These are phyloP conservation scores for Cephus cinctus DNA, from an alignment of 1,140 invertebrate genomes.

Conservation along the genomic window DNA sequence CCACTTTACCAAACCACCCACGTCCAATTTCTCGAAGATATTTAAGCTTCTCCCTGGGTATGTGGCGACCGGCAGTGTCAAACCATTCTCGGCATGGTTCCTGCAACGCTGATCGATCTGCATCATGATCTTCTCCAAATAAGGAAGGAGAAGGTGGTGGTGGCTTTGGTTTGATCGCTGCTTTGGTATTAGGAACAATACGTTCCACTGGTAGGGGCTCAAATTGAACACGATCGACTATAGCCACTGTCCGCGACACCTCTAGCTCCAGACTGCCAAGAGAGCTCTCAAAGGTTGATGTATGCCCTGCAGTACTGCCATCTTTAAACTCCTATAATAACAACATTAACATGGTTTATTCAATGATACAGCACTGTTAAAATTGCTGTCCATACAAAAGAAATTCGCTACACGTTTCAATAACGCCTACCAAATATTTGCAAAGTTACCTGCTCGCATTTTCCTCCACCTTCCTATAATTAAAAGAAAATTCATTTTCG, in stretches of 20 bases:
- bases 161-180: slow-evolving; percentile 35
- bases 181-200: slow-evolving; percentile 34
- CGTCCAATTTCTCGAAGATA: slow-evolving; percentile 81
- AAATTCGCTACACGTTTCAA: no score
- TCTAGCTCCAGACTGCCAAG: slow-evolving; percentile 45
- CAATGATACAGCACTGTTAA: slow-evolving; percentile 15
- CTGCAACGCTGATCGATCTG: slow-evolving; percentile 23
- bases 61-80: slow-evolving; percentile 63
- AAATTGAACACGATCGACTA: slow-evolving; percentile 40
- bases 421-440: no score
- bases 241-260: slow-evolving; percentile 31
- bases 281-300: slow-evolving; percentile 32
- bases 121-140: slow-evolving; percentile 30
- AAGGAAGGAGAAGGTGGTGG: slow-evolving; percentile 34
- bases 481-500: slow-evolving; percentile 11
- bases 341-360: neutral
- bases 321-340: slow-evolving; percentile 48
- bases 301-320: slow-evolving; percentile 35
- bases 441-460: slow-evolving; percentile 35
- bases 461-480: slow-evolving; percentile 41
- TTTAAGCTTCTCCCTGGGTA: slow-evolving; percentile 75
- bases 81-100: slow-evolving; percentile 45
- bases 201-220: slow-evolving; percentile 45
- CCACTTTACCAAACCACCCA: slow-evolving; percentile 83
- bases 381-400: no score